Base-by-base conservation (phyloP, 2,888 invertebrate species). In the Heteropelma amictum region DNA sequence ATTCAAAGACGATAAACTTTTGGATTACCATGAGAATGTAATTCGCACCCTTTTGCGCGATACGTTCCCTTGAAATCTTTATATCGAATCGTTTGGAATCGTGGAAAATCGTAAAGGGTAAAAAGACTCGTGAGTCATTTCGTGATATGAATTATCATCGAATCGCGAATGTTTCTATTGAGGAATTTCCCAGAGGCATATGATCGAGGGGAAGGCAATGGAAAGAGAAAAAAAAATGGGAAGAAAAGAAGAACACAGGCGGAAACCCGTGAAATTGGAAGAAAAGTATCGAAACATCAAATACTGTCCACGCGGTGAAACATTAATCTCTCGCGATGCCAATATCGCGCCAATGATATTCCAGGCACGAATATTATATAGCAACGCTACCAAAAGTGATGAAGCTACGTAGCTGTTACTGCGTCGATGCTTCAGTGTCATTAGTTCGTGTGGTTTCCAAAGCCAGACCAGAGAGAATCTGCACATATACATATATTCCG, bases 291-390 rank as follows among this genome's bases (percentile, higher is more conserved):
- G 35, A 63, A 54, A 70, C 54, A 56, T 28, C 65, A 23, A 42
- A 51, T 30, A 33, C 45, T 40, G 38, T 60, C 56, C 68, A 70
- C 70, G 64, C 81, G 81, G 78, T 81, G 83, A 86, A 88, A 85
- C 88, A 88, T 88, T 87, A 88, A 87, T 88, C 87, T 88, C 85
- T 84, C 83, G 80, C 80, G 83, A 85, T 85, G 85, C 86, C 85
- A 87, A 88, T 87, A 87, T 87, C 85, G 84, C 77, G 69, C 76
- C 84, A 85, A 86, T 85, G 85, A 87, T 87, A 88, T 88, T 88
- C 87, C 84, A 86, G 85, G 86, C 87, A 87, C 86, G 87, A 87
- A 84, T 85, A 84, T 85, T 84, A 85, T n/a, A n/a, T 83, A 83
- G 72, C 75, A 63, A 28, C 28, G 68, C 56, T 40, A 56, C 21